A percentile compares a stretch with the other conserved stretches of the same genome.
Conservation (phyloP, 2,797 vertebrate species). For the Gila robusta region DNA sequence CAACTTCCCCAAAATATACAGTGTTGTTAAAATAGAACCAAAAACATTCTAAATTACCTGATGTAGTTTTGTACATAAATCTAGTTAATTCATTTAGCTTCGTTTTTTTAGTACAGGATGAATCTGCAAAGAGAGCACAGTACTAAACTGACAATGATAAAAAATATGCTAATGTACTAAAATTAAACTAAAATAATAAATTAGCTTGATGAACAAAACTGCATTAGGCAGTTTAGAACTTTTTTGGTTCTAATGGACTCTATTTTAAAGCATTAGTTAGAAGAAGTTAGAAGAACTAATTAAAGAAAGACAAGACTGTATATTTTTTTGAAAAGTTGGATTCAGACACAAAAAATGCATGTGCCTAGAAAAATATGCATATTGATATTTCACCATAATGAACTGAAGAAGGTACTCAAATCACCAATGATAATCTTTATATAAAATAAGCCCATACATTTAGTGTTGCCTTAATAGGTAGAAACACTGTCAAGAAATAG, state of each 20-base stretch:
- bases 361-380: not conserved
- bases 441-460: not conserved
- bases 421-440: not conserved
- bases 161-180: not conserved
- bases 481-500: not conserved
- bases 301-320: no score
- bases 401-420: not conserved
- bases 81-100: not conserved
- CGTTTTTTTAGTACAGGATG: not conserved
- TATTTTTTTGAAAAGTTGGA: no score
- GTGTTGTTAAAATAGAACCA: not conserved
- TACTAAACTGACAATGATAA: not conserved
- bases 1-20: not conserved
- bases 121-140: not conserved
- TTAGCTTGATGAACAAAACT: not conserved
- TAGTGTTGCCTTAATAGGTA: not conserved
- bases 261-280: no score
- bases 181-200: not conserved
- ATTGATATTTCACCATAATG: not conserved
- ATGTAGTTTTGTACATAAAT: not conserved
- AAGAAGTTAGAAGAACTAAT: no score
- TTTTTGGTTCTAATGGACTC: not conserved
- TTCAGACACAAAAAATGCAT: not conserved
- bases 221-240: not conserved
- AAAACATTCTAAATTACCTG: no score